Conservation (phyloP, 1,140 invertebrate genomes). For the Bombus pascuorum region DNA sequence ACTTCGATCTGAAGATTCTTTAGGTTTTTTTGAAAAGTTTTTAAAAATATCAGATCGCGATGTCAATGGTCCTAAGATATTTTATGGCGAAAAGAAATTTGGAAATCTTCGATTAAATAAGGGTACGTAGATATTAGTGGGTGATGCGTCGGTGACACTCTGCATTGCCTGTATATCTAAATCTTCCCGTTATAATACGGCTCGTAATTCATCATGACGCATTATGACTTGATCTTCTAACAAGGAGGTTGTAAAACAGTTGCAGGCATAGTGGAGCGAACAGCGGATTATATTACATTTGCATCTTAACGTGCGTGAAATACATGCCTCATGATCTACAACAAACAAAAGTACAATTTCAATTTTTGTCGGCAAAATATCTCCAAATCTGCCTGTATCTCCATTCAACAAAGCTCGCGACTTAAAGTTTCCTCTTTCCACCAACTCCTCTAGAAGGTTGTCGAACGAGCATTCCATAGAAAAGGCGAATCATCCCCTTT, state of each 20-base stretch:
- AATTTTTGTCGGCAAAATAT: background rate
- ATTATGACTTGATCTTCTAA: background rate
- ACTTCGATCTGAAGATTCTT: background rate
- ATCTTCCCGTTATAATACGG: background rate
- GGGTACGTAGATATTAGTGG: background rate
- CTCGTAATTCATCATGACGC: constrained; percentile 6
- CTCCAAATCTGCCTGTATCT: background rate
- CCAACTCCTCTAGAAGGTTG: background rate
- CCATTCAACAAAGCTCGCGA: background rate
- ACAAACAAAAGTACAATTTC: too few species aligned
- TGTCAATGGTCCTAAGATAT: too few species aligned
- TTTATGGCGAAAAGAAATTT: background rate
- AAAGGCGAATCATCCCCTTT: constrained; percentile 3
- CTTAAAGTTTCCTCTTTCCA: constrained; percentile 5
- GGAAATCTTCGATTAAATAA: background rate
- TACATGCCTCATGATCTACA: too few species aligned
- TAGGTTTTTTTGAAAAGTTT: background rate
- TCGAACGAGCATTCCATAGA: constrained; percentile 1
- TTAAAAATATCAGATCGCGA: background rate
- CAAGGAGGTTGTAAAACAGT: background rate
- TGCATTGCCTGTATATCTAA: background rate
- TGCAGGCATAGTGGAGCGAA: too few species aligned
- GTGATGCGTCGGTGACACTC: too few species aligned
- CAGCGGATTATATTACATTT: too few species aligned
- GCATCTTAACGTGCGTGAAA: too few species aligned